phyloP scores from a whole-genome alignment of 2,113 vertebrate species.

The Oncorhynchus clarkii region DNA sequence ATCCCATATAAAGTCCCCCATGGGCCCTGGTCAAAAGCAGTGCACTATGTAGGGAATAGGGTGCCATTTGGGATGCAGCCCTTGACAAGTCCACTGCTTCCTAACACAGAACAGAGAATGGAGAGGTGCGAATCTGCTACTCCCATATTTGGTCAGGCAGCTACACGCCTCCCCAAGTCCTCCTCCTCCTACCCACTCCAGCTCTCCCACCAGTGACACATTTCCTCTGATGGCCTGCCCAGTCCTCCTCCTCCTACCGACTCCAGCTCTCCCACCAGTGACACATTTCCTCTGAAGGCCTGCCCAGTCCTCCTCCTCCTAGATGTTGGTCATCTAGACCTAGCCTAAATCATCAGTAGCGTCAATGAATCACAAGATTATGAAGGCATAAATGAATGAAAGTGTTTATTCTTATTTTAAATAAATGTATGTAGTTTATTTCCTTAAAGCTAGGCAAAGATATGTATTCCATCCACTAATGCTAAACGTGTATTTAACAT shows the following conservation, averaged over 20 bases:
- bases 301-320: neutral
- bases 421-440: no score
- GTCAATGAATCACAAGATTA: no score
- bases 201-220: slow-evolving; percentile 31
- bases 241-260: neutral
- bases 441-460: no score
- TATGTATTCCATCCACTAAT: no score
- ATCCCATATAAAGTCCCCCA: neutral
- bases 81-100: neutral
- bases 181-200: no score
- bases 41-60: neutral
- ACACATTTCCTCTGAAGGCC: slow-evolving; percentile 34
- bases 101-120: neutral
- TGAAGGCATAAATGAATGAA: no score
- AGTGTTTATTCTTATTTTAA: no score
- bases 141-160: slow-evolving; percentile 60
- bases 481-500: no score
- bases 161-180: slow-evolving; percentile 4
- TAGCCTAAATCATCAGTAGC: no score
- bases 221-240: slow-evolving; percentile 20
- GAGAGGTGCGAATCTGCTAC: neutral
- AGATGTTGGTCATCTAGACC: no score
- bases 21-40: neutral
- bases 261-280: slow-evolving; percentile 4
- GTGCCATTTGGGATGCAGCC: neutral